phyloP scores from a whole-genome alignment of 2,797 vertebrate species.

The Apogon talboti region DNA sequence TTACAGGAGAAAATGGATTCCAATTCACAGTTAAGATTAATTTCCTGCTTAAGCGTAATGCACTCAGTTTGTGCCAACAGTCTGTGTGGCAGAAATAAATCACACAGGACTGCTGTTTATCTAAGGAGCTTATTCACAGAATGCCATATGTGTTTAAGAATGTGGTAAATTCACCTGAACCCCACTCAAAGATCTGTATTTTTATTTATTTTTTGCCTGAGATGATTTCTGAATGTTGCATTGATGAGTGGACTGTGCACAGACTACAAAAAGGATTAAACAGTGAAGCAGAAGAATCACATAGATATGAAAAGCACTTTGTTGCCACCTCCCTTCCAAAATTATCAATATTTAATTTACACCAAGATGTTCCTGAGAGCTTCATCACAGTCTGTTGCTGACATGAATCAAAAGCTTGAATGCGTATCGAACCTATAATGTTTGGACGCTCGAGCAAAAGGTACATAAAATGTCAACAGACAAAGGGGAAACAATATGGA shows the following conservation, averaged over 20 bases:
- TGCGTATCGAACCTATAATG: conserved; percentile 7
- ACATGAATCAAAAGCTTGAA: conserved; percentile 26
- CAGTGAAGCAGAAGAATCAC: conserved; percentile 26
- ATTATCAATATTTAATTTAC: conserved; percentile 70
- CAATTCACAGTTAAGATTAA: conserved; percentile 29
- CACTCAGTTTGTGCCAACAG: not conserved
- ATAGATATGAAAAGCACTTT: conserved; percentile 53
- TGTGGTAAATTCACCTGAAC: not conserved
- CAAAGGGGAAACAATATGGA: conserved; percentile 1
- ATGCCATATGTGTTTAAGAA: not conserved
- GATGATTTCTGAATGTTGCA: conserved; percentile 14
- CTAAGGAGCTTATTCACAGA: not conserved
- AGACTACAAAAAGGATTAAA: conserved; percentile 26
- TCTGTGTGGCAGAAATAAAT: conserved; percentile 18
- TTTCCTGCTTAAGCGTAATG: conserved; percentile 27
- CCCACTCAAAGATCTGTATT: not conserved
- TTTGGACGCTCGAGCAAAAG: not conserved
- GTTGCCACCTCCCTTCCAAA: conserved; percentile 41
- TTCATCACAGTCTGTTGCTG: conserved; percentile 24
- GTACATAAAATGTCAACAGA: conserved; percentile 2
- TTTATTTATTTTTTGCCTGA: not conserved
- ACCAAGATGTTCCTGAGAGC: conserved; percentile 47
- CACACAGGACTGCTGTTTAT: not conserved
- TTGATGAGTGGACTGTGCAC: conserved; percentile 20
- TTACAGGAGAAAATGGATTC: conserved; percentile 33